phyloP scores from a whole-genome alignment of 2,113 vertebrate species.

The Acrocephalus kingi region DNA sequence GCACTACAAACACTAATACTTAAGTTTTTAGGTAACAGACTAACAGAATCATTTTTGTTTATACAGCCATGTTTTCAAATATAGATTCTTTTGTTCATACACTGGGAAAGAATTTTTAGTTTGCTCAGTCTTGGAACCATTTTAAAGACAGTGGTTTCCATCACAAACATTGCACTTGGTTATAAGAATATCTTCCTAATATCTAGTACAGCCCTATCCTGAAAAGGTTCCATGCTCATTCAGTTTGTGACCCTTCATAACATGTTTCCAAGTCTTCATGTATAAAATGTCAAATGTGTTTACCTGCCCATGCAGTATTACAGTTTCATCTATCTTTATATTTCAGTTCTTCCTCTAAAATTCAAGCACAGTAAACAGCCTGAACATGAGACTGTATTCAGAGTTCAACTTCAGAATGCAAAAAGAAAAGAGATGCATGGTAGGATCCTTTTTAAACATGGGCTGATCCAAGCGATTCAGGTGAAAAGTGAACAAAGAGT shows the following conservation, averaged over 20 bases:
- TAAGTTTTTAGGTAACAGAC: background rate
- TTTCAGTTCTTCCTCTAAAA: constrained; percentile 60
- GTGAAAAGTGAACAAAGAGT: constrained; percentile 58
- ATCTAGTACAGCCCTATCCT: background rate
- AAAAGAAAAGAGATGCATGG: constrained; percentile 6
- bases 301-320: constrained; percentile 37
- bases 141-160: background rate
- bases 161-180: background rate
- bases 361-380: constrained; percentile 31
- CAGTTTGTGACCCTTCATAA: background rate
- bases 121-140: background rate
- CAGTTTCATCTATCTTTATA: constrained; percentile 44
- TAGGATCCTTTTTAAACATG: constrained; percentile 29
- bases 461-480: constrained; percentile 16
- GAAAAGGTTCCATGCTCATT: background rate
- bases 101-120: background rate
- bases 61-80: background rate
- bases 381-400: background rate
- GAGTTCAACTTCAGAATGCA: constrained; percentile 39
- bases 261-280: background rate
- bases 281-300: background rate
- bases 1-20: background rate
- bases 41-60: background rate
- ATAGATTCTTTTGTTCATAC: background rate
- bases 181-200: background rate